Evolutionary conservation across 2,888 invertebrate genomes (phyloP).

Genomic region (Encarsia formosa): DNA sequence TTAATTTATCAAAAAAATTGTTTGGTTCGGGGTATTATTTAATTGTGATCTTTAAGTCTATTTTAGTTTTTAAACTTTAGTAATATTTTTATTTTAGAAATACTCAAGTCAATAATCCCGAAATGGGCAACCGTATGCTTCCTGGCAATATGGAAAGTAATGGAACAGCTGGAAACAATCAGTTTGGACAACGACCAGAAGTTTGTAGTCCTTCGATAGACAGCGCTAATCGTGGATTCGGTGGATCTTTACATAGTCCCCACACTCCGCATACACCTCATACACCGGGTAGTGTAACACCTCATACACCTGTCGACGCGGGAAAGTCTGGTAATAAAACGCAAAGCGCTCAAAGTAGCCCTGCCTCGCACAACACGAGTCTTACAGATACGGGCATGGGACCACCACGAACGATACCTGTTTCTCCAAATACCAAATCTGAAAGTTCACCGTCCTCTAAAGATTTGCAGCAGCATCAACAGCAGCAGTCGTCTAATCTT

Average conservation of each 20-base stretch:
- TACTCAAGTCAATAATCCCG: constrained; percentile 39
- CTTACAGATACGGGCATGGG: constrained; percentile 39
- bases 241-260: constrained; percentile 48
- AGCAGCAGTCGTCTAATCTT: constrained; percentile 32
- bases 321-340: constrained; percentile 42
- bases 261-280: constrained; percentile 49
- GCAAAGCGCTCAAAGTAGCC: constrained; percentile 49
- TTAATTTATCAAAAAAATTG: no score
- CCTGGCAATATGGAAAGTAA: constrained; percentile 40
- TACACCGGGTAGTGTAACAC: constrained; percentile 45
- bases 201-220: constrained; percentile 49
- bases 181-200: constrained; percentile 44
- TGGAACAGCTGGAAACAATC: constrained; percentile 30
- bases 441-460: constrained; percentile 46
- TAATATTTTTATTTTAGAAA: constrained; percentile 30
- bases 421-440: constrained; percentile 48
- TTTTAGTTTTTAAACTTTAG: no score
- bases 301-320: constrained; percentile 46
- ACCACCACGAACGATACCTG: constrained; percentile 47
- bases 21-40: no score
- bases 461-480: constrained; percentile 40
- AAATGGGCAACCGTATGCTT: constrained; percentile 44
- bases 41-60: no score
- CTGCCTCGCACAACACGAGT: constrained; percentile 44
- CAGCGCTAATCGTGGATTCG: constrained; percentile 45